A percentile compares a stretch with the other conserved stretches of the same genome.
phyloP scores from a whole-genome alignment of 2,888 invertebrate genomes.

The Lasioglossum calceatum region DNA sequence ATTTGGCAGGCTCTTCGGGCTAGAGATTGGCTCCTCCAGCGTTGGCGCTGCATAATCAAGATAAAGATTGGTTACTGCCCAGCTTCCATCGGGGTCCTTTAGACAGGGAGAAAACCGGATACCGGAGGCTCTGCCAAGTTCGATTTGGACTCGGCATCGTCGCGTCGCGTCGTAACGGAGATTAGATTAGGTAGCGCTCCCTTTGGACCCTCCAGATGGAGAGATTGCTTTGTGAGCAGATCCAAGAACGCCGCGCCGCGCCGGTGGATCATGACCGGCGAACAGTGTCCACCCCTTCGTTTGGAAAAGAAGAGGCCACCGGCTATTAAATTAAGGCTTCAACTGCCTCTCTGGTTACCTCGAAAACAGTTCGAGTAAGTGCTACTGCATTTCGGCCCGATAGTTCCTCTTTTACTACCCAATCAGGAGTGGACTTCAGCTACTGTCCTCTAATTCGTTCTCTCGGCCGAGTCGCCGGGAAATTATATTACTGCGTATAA shows the following conservation, averaged over 20 bases:
- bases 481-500: background rate
- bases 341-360: slow-evolving; percentile 43
- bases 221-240: slow-evolving; percentile 81
- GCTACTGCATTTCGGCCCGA: background rate
- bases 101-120: slow-evolving; percentile 59
- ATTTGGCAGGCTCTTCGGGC: slow-evolving; percentile 71
- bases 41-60: slow-evolving; percentile 78
- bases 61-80: slow-evolving; percentile 74
- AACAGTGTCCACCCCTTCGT: slow-evolving; percentile 50
- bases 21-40: slow-evolving; percentile 67
- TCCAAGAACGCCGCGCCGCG: slow-evolving; percentile 54
- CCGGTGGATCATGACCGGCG: slow-evolving; percentile 45
- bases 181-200: slow-evolving; percentile 77
- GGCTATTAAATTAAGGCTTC: slow-evolving; percentile 60
- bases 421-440: slow-evolving; percentile 1
- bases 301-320: slow-evolving; percentile 48
- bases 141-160: slow-evolving; percentile 71
- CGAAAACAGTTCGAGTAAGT: slow-evolving; percentile 47
- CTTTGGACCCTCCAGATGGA: slow-evolving; percentile 74
- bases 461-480: background rate
- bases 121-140: slow-evolving; percentile 74
- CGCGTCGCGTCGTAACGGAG: slow-evolving; percentile 74
- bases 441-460: background rate
- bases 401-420: background rate
- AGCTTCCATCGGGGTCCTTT: slow-evolving; percentile 49